phyloP scores from a whole-genome alignment of 64 coral and sea anemone genomes.

The Actinia equina region DNA sequence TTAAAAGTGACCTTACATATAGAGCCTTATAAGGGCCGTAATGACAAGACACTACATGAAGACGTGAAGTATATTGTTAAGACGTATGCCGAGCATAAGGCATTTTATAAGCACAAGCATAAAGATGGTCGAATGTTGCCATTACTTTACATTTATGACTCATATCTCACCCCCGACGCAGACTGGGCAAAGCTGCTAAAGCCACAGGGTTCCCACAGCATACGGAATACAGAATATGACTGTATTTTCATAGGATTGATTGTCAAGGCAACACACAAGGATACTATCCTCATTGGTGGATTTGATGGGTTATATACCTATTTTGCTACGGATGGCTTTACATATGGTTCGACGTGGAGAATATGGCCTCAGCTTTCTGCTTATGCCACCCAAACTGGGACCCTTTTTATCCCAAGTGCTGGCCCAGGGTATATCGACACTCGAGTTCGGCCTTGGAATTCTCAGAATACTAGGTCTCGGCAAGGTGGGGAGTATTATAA shows the following conservation, averaged over 20 bases:
- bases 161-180: conserved; percentile 73
- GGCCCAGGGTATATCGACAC: conserved; percentile 98
- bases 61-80: conserved; percentile 87
- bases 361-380: conserved; percentile 74
- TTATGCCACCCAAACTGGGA: conserved; percentile 73
- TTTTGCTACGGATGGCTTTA: conserved; percentile 89
- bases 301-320: conserved; percentile 99
- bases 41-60: conserved; percentile 80
- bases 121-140: conserved; percentile 67
- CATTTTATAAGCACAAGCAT: conserved; percentile 90
- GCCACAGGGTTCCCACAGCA: conserved; percentile 70
- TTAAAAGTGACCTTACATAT: conserved; percentile 84
- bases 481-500: conserved; percentile 85
- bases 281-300: conserved; percentile 61
- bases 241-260: conserved; percentile 88
- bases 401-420: conserved; percentile 93
- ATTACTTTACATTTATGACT: conserved; percentile 93
- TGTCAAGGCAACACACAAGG: conserved; percentile 72
- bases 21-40: conserved; percentile 83
- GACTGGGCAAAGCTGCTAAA: conserved; percentile 83
- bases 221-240: conserved; percentile 92
- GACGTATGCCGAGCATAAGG: conserved; percentile 66
- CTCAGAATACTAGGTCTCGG: conserved; percentile 62
- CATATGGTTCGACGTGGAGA: conserved; percentile 87
- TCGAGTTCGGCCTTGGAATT: conserved; percentile 81